Evolutionary conservation across 2,888 invertebrate genomes (phyloP).

Genomic region (Macaria liturata): DNA sequence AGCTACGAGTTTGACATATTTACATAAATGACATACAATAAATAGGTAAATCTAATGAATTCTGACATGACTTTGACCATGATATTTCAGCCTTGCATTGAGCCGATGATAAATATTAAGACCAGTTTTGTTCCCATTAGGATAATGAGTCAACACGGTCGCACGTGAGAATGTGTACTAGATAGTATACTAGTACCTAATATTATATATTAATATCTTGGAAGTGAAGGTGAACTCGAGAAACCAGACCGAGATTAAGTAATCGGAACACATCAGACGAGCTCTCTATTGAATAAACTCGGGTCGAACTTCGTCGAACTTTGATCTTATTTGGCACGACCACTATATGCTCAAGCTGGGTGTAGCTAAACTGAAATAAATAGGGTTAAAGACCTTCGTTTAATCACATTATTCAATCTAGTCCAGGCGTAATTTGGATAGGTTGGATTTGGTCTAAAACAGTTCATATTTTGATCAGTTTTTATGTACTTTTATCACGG

Average conservation of each 20-base stretch:
- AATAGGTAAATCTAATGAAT: no score
- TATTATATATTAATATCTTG: no score
- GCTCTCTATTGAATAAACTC: constrained; percentile 20
- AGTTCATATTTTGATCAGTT: no score
- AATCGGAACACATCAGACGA: constrained; percentile 10
- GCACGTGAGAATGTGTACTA: background rate
- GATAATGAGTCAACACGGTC: background rate
- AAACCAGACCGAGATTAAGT: constrained; percentile 12
- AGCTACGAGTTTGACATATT: no score
- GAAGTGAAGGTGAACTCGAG: constrained; percentile 15
- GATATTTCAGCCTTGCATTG: background rate
- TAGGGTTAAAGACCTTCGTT: background rate
- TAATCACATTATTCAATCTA: no score
- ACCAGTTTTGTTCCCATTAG: background rate
- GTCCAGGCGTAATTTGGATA: background rate
- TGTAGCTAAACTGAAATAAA: background rate
- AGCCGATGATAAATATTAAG: background rate
- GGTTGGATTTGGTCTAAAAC: no score
- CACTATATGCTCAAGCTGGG: background rate
- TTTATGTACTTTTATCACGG: no score
- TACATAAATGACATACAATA: no score
- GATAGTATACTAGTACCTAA: constrained; percentile 1
- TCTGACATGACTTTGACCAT: no score
- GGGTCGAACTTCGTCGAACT: constrained; percentile 10
- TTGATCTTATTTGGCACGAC: constrained; percentile 10